Evolutionary conservation across 2,888 invertebrate genomes (phyloP), one percentile per base, ranked within the genome.

Genomic region (Leptodirus hochenwartii): DNA sequence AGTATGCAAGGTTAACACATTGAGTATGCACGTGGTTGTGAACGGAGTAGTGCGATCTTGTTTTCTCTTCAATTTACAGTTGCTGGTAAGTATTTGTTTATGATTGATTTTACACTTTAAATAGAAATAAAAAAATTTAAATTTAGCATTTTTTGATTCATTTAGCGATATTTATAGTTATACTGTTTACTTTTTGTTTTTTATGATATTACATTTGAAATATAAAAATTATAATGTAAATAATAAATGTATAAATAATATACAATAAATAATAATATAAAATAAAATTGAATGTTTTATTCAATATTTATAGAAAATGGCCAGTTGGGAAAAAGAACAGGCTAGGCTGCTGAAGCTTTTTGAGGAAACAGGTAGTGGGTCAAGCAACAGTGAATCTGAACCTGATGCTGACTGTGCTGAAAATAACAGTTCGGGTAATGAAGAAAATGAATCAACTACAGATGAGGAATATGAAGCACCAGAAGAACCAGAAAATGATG

Each of bases 351-450:
- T 35, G 31, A 37, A 36, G 33, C 34, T 34, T 34, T 31, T 36
- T 27, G 27, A 35, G 31, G 26, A 35, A 35, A 25, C 12, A 20
- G 22, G 33, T 30, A 35, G 33, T 35, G 31, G 31, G 36, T 24
- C 28, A 36, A 37, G 37, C 37, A 25, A 37, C 34, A 37, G 30
- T 37, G 32, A 37, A 36, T 37, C 31, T 31, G 33, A 37, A 35
- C 14, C 33, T 27, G 35, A 34, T 37, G 32, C n/a, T 36, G 31
- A 34, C 34, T 29, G 34, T 37, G 36, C 31, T 36, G 35, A 34
- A 37, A 32, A 37, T 37, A 37, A 36, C 36, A 36, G 34, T 38
- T 38, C 33, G 32, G 36, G 34, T 38, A 38, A 31, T 36, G 34
- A 36, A 33, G 37, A 28, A 25, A 33, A 37, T 35, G 30, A 35